A percentile compares a stretch with the other conserved stretches of the same genome.
Conservation (phyloP, 2,113 vertebrate genomes). For the Platycercus adscitus region DNA sequence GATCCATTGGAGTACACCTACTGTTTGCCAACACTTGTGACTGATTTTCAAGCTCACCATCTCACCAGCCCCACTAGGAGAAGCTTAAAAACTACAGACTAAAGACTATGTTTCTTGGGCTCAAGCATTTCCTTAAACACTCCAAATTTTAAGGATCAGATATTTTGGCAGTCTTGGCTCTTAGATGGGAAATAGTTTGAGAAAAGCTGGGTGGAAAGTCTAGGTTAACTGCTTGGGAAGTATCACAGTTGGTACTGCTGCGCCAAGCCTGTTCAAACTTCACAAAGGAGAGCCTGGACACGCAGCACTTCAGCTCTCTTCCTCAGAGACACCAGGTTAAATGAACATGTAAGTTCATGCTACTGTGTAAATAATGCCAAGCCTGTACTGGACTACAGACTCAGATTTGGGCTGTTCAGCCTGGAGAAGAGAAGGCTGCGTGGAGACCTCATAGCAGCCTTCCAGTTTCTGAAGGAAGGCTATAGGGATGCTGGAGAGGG, state of each 20-base stretch:
- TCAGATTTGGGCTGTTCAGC: not conserved
- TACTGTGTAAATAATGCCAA: not conserved
- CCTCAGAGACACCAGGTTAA: not conserved
- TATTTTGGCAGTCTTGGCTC: not conserved
- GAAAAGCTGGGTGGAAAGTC: not conserved
- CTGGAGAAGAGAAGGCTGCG: too few relatives aligned
- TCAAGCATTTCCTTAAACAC: not conserved
- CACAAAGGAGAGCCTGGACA: not conserved
- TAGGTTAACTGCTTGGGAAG: not conserved
- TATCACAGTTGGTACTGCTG: fast-evolving
- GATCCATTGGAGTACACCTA: not conserved
- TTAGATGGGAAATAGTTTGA: not conserved
- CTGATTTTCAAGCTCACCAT: not conserved
- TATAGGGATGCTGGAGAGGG: too few relatives aligned
- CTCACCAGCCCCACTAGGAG: not conserved
- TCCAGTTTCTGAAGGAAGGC: too few relatives aligned
- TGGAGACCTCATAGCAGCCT: too few relatives aligned
- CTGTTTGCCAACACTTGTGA: not conserved
- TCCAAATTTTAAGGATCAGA: not conserved
- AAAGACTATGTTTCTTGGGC: fast-evolving
- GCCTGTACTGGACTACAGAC: not conserved
- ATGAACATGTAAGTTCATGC: fast-evolving
- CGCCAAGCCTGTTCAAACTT: not conserved
- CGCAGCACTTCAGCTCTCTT: not conserved
- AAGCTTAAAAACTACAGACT: not conserved